These are phyloP conservation scores for Anadara kagoshimensis DNA, from an alignment of 1,140 invertebrate species.

Conservation along the genomic window DNA sequence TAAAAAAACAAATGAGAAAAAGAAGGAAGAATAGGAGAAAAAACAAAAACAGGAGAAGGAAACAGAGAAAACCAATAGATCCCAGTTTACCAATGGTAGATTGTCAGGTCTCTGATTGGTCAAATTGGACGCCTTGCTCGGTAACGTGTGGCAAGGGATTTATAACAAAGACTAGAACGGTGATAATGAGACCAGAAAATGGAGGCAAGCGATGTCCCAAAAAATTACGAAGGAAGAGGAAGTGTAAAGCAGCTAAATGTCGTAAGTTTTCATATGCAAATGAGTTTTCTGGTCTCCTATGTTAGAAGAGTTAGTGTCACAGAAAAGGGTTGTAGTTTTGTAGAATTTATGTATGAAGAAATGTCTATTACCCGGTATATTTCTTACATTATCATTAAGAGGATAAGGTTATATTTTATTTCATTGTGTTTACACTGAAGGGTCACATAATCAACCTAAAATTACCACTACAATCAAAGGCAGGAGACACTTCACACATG, in stretches of 20 bases:
- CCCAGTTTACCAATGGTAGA: constrained; percentile 20
- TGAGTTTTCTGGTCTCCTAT: not conserved
- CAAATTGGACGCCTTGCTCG: constrained; percentile 54
- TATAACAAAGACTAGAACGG: constrained; percentile 48
- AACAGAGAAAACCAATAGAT: constrained; percentile 22
- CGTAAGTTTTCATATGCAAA: constrained; percentile 49
- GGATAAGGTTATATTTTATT: too few species aligned
- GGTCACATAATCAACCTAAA: too few species aligned
- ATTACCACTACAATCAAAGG: too few species aligned
- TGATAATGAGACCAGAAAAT: constrained; percentile 36
- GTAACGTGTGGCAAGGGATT: constrained; percentile 68
- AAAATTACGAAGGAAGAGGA: constrained; percentile 29
- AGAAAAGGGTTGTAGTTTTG: not conserved
- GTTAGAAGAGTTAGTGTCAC: not conserved
- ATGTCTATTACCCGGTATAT: not conserved
- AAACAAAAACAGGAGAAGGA: constrained; percentile 1
- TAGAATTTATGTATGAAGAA: not conserved
- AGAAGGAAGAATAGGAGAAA: constrained; percentile 30
- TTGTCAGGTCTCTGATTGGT: constrained; percentile 45
- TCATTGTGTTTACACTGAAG: too few species aligned
- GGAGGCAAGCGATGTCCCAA: constrained; percentile 29
- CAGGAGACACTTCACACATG: not conserved
- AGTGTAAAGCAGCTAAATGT: constrained; percentile 52
- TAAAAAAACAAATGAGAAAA: constrained; percentile 28
- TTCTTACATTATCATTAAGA: not conserved